Evolutionary conservation across 2,888 invertebrate genomes (phyloP), one percentile per base, ranked within the genome.

Genomic region (Andrena camellia): DNA sequence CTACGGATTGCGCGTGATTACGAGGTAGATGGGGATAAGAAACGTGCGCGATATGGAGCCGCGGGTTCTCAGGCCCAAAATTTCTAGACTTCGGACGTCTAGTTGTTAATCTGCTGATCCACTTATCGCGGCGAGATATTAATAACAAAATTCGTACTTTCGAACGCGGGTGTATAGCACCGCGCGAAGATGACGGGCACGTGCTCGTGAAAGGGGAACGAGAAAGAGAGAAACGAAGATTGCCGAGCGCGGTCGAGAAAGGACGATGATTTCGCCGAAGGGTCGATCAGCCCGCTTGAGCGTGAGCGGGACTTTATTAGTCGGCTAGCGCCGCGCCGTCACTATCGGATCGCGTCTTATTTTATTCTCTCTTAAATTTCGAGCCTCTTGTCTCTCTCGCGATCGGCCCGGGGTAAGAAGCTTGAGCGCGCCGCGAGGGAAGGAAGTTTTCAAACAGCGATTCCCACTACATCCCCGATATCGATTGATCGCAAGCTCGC

Each of bases 281-380:
- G 75, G 83, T 83, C 84, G 78, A 74, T 78, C 60, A 26, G 71
- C 8, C 33, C 13, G 42, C 26, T 26, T 31, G 35, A 62, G 63
- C 31, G 52, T 59, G 62, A 57, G 71, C 63, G 72, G 8, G 64
- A 66, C 59, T 81, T 81, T 67, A 66, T 84, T 70, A 33, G 78
- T 72, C 72, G 83, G 83, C 66, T 75, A 69, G 13, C 66, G 50
- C 66, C 72, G 83, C 54, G 29, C 68, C 52, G 83, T 69, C n/a
- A 60, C 59, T 50, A 17, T 57, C 64, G 54, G 33, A 42, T 10
- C 3, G 57, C 20, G n/a, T 48, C 3, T 13, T 57, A n/a, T 10
- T 26, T 76, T 20, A 35, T 42, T 59, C 17, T 48, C 29, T 23
- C 17, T 2, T 8, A 4, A 1, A 42, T 17, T 1, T 17, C 42